Evolutionary conservation across 2,888 invertebrate genomes (phyloP), one percentile per base, ranked within the genome.

Genomic region (Idaea straminata): DNA sequence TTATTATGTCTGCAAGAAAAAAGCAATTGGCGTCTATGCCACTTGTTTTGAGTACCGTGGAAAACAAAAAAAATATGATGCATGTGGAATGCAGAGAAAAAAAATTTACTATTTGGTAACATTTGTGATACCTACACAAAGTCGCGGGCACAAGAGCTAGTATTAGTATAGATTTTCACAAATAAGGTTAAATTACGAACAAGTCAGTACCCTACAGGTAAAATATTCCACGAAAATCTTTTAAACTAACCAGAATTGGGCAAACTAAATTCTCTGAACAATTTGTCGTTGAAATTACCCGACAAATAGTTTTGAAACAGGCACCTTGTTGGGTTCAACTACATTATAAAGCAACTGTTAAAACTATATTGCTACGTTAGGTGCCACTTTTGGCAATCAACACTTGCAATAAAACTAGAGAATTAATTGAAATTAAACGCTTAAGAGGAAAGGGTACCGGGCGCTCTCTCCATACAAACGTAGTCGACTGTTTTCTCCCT

Each of bases 241-340:
- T 47, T 10, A 47, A 47, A 47, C 13, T 47, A 47, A 13, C 47
- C 47, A 13, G 10, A 47, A 13, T 47, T 47, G 13, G 47, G 3
- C 47, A 7, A 47, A 47, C 47, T 13, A 47, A 47, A 47, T 10
- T 10, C 47, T 7, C 13, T 13, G 5, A 47, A 47, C 47, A 66
- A 73, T 69, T 67, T 68, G 70, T 66, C 66, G 62, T 62, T 63
- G 65, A 68, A 73, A 73, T 67, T 71, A 66, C 63, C 66, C 62
- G 64, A 61, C 65, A 65, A 71, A 71, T 69, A 71, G 69, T 69
- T 69, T 68, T 66, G 61, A 59, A 73, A 64, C 65, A 63, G 34
- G 34, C 34, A 66, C 62, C 68, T 67, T 70, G 73, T 70, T 71
- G 66, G 69, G 64, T 71, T 72, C 64, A 69, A 71, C 68, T 69